Evolutionary conservation across 1,140 invertebrate species (phyloP).

Genomic region (Drosophila subpulchrella): DNA sequence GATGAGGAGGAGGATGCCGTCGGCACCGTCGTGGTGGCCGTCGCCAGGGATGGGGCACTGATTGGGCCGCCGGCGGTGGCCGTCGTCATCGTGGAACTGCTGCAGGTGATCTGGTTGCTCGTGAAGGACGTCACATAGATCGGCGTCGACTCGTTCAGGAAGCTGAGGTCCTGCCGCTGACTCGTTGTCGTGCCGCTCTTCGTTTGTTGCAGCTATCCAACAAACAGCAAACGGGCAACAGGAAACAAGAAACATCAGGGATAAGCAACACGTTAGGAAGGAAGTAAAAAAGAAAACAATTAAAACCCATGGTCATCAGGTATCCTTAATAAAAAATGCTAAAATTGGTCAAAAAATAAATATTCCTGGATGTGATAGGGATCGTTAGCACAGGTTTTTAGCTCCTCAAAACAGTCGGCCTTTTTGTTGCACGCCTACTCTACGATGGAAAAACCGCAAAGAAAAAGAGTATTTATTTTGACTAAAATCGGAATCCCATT

Average conservation of each 20-base stretch:
- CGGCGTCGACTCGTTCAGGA: conserved; percentile 86
- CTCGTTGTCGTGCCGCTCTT: conserved; percentile 84
- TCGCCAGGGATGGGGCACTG: conserved; percentile 71
- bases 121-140: conserved; percentile 92
- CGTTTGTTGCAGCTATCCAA: conserved; percentile 71
- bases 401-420: too few relatives aligned
- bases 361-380: too few relatives aligned
- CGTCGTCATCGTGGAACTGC: conserved; percentile 86
- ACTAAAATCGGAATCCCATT: too few relatives aligned
- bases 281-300: too few relatives aligned
- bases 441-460: too few relatives aligned
- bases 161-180: conserved; percentile 87
- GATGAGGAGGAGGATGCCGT: conserved; percentile 13
- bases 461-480: too few relatives aligned
- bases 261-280: too few relatives aligned
- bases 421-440: too few relatives aligned
- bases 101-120: conserved; percentile 87
- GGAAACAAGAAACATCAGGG: neutral
- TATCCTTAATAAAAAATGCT: too few relatives aligned
- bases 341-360: too few relatives aligned
- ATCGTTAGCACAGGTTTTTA: too few relatives aligned
- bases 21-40: conserved; percentile 57
- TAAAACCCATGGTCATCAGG: too few relatives aligned
- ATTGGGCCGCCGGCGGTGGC: conserved; percentile 84
- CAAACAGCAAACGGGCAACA: neutral